phyloP scores from a whole-genome alignment of 2,888 invertebrate species.

The Dastarcus helophoroides region DNA sequence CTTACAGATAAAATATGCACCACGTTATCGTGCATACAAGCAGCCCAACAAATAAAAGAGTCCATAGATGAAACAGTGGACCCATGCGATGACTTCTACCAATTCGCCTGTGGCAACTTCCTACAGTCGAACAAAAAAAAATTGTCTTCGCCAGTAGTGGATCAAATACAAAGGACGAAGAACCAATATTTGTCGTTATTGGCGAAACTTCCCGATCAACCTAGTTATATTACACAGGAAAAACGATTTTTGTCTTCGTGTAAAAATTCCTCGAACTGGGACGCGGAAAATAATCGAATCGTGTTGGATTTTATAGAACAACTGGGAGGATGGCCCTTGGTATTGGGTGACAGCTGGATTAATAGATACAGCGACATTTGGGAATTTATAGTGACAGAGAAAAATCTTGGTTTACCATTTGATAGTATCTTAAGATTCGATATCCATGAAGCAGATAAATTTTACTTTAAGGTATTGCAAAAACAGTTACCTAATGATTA shows the following conservation, averaged over 20 bases:
- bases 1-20: too few relatives aligned
- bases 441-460: neutral
- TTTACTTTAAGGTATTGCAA: neutral
- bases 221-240: neutral
- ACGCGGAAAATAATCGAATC: neutral
- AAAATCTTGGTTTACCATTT: too few relatives aligned
- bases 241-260: neutral
- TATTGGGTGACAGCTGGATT: neutral
- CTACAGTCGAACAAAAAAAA: too few relatives aligned
- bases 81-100: too few relatives aligned
- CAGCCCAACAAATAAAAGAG: too few relatives aligned
- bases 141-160: too few relatives aligned
- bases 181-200: neutral
- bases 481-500: too few relatives aligned
- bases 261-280: neutral
- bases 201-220: neutral
- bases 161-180: slow-evolving; percentile 1
- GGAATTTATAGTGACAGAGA: neutral
- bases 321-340: neutral
- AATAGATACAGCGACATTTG: too few relatives aligned
- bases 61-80: too few relatives aligned
- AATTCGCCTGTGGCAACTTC: too few relatives aligned
- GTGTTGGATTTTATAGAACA: neutral
- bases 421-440: neutral
- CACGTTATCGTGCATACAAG: too few relatives aligned